Evolutionary conservation across 2,113 vertebrate genomes (phyloP).

Genomic region (Spilogale gracilis): DNA sequence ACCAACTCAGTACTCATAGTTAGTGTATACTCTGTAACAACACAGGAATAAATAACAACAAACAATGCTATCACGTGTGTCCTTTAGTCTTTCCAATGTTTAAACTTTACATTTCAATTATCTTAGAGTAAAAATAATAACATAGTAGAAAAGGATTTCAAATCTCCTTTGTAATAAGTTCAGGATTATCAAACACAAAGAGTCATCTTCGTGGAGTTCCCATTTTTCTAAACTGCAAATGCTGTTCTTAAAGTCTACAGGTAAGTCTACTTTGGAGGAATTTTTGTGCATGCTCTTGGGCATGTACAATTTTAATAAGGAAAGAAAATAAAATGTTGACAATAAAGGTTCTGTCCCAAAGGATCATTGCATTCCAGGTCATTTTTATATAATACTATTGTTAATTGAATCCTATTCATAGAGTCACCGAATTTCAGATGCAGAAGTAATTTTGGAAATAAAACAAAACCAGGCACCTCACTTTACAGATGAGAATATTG

Average conservation of each 20-base stretch:
- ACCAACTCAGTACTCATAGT: neutral
- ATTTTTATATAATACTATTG: neutral
- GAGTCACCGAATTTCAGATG: neutral
- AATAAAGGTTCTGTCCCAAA: neutral
- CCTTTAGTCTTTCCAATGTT: neutral
- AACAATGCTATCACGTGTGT: neutral
- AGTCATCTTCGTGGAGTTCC: neutral
- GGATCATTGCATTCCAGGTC: neutral
- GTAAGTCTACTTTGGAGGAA: neutral
- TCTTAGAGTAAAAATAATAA: neutral
- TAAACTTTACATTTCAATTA: neutral
- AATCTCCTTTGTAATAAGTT: neutral
- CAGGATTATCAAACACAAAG: neutral
- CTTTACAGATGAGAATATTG: neutral
- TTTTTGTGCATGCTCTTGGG: neutral
- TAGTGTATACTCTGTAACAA: neutral
- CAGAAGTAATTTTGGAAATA: slow-evolving; percentile 21
- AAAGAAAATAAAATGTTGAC: neutral
- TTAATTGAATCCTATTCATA: neutral
- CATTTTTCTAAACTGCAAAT: neutral
- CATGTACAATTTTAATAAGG: neutral
- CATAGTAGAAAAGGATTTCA: neutral
- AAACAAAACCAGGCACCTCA: neutral
- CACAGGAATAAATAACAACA: neutral
- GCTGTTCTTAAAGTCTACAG: neutral